phyloP scores from a whole-genome alignment of 2,113 vertebrate species.

The Drymodes brunneopygia region DNA sequence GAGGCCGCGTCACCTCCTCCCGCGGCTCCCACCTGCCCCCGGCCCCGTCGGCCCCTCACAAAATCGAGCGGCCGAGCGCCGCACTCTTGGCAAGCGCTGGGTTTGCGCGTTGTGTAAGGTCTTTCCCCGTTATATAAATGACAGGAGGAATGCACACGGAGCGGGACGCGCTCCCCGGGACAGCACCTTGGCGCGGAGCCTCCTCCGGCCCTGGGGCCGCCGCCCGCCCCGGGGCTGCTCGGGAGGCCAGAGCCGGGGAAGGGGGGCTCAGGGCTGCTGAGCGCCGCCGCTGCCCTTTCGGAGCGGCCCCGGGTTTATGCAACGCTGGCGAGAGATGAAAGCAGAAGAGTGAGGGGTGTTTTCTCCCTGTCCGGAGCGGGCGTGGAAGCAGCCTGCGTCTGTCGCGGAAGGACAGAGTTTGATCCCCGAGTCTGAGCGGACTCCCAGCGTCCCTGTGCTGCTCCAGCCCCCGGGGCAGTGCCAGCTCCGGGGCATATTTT shows the following conservation, averaged over 20 bases:
- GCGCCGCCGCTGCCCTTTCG: background rate
- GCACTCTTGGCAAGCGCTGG: background rate
- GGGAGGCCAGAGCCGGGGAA: background rate
- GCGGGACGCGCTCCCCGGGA: background rate
- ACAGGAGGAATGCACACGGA: background rate
- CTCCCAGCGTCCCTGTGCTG: background rate
- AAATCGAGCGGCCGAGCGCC: background rate
- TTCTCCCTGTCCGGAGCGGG: background rate
- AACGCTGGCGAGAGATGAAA: slow-evolving; percentile 38
- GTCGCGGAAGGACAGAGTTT: background rate
- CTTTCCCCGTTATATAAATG: background rate
- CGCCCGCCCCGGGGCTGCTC: background rate
- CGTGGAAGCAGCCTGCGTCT: background rate
- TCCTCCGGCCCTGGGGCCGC: background rate
- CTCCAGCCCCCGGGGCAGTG: background rate
- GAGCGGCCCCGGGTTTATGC: background rate
- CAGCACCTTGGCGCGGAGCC: background rate
- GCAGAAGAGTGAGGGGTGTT: background rate
- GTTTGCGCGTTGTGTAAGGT: background rate
- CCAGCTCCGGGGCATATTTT: background rate
- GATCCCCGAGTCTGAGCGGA: background rate
- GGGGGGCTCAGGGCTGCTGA: background rate
- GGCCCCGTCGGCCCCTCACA: too few species aligned
- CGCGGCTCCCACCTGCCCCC: background rate
- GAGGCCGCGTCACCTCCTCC: background rate